Evolutionary conservation across 2,797 vertebrate species (phyloP), one percentile per base, ranked within the genome.

Genomic region (Sebastes hubbsi): DNA sequence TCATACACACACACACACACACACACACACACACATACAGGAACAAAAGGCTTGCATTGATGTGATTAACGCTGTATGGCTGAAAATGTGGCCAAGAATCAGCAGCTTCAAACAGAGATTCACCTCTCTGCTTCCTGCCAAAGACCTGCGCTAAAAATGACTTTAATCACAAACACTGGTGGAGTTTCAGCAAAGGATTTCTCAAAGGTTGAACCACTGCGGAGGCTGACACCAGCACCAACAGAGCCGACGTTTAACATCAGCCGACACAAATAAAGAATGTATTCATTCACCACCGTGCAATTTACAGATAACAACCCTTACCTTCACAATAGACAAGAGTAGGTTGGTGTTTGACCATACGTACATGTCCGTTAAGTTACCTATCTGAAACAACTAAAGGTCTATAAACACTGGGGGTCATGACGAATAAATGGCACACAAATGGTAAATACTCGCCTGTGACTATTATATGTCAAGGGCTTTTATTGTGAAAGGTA

Each of bases 11-110:
- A 60, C 70, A 34, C 14, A 5, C 61, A 85, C 14, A 58, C 67
- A 85, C 14, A 5, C 61, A 85, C 24, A 24, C 25, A 32, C 52
- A 62, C 30, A 5, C 61, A 85, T 20, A 24, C 14, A 6, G 16
- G 88, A 93, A 88, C 95, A 81, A 95, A 96, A 95, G 90, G 63
- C 87, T 92, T 77, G 90, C 84, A 85, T 52, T 94, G 89, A 91
- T 87, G 93, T 92, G 94, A 93, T 96, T 97, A 97, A 96, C 93
- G 78, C 81, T 30, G 27, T 29, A 60, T 54, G 63, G 58, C 80
- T 78, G 38, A 78, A 74, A 91, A 76, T 42, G 49, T 61, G 68
- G 82, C 80, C 73, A 80, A 77, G 58, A 69, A 81, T 75, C 55
- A 38, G 85, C 83, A 80, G 75, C 83, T 81, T 87, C 59, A 72